A percentile compares a stretch with the other conserved stretches of the same genome.
Conservation (phyloP, 1,140 invertebrate genomes). For the Pomacea maculata region DNA sequence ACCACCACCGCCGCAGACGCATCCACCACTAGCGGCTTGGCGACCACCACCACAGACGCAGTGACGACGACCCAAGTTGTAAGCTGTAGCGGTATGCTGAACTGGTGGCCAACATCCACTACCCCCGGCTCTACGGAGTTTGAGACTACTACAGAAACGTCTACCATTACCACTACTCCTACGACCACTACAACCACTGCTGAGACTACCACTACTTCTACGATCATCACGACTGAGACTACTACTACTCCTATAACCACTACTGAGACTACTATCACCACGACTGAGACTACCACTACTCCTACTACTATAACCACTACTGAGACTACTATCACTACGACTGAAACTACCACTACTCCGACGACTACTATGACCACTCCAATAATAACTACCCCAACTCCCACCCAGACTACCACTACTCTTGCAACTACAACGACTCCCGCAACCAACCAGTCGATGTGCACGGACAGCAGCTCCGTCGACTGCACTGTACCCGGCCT, state of each 20-base stretch:
- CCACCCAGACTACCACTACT: background rate
- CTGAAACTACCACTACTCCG: background rate
- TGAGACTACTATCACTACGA: background rate
- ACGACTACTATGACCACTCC: background rate
- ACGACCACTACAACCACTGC: constrained; percentile 1
- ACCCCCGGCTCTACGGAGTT: background rate
- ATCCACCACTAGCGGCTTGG: too few species aligned
- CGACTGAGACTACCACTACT: background rate
- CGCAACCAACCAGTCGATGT: background rate
- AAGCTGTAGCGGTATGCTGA: too few species aligned
- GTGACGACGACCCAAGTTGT: too few species aligned
- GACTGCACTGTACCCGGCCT: too few species aligned
- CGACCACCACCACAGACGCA: too few species aligned
- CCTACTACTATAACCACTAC: constrained; percentile 7
- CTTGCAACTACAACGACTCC: background rate
- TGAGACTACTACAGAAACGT: background rate
- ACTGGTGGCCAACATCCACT: background rate
- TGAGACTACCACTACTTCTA: too few species aligned
- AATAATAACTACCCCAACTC: background rate
- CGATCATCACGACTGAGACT: background rate
- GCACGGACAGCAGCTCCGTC: too few species aligned
- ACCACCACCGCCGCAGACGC: too few species aligned
- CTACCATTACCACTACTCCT: background rate
- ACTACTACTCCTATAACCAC: constrained; percentile 10
- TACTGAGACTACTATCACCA: background rate